A percentile compares a stretch with the other conserved stretches of the same genome.
These are phyloP conservation scores for Mongoloraphidia duomilia DNA, from an alignment of 2,888 invertebrate species.

Conservation along the genomic window DNA sequence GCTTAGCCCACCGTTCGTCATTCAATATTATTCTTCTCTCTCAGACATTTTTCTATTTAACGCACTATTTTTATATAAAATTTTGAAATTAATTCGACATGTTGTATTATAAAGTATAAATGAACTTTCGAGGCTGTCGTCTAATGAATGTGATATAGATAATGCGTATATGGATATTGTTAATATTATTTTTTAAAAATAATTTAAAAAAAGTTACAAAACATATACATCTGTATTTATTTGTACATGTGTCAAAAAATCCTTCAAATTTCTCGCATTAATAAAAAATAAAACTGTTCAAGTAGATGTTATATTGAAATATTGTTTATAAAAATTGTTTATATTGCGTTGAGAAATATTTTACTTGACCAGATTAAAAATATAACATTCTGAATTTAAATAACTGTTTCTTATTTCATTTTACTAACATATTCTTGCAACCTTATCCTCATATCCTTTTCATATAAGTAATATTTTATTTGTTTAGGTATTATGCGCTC, in stretches of 20 bases:
- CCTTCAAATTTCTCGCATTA: constrained; percentile 21
- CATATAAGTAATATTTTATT: too few relatives aligned
- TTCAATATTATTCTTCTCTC: too few relatives aligned
- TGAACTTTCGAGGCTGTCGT: constrained; percentile 30
- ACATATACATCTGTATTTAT: constrained; percentile 24
- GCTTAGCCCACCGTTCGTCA: too few relatives aligned
- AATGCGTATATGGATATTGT: constrained; percentile 29
- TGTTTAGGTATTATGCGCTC: too few relatives aligned
- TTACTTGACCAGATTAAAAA: constrained; percentile 23
- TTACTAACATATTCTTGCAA: background rate
- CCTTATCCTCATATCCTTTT: too few relatives aligned
- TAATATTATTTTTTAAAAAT: constrained; percentile 16
- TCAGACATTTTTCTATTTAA: too few relatives aligned
- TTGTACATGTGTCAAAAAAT: constrained; percentile 26
- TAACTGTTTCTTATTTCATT: constrained; percentile 9
- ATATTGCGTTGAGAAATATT: constrained; percentile 16
- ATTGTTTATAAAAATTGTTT: constrained; percentile 5
- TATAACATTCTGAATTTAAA: constrained; percentile 22
- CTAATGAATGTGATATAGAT: constrained; percentile 33
- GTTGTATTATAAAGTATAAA: constrained; percentile 15
- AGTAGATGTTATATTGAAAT: constrained; percentile 26
- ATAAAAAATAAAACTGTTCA: constrained; percentile 21
- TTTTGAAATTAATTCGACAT: constrained; percentile 19
- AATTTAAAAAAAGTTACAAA: too few relatives aligned
- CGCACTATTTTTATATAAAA: constrained; percentile 5